These are phyloP conservation scores for Dascillus cervinus DNA, from an alignment of 2,888 invertebrate genomes.

Conservation along the genomic window DNA sequence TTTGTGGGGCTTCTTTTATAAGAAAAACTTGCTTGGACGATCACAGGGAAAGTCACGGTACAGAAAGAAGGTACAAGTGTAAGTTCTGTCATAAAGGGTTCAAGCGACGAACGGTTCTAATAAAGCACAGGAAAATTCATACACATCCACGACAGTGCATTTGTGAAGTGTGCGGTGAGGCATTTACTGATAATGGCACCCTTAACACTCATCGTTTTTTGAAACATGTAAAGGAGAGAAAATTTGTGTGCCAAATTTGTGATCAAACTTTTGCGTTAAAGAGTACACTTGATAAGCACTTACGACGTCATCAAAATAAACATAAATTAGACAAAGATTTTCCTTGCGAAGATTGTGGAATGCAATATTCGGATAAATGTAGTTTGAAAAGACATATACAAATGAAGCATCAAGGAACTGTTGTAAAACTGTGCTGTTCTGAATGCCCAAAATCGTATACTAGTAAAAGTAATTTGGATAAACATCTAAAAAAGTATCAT, in stretches of 20 bases:
- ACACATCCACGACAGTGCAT: constrained; percentile 25
- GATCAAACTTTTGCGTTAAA: constrained; percentile 27
- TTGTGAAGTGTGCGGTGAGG: constrained; percentile 28
- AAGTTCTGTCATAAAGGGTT: constrained; percentile 27
- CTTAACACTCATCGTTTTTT: constrained; percentile 27
- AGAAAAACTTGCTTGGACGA: constrained; percentile 19
- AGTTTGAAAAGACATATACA: constrained; percentile 24
- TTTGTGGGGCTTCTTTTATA: constrained; percentile 16
- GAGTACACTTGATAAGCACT: constrained; percentile 28
- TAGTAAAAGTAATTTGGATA: constrained; percentile 20
- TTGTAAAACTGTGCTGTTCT: constrained; percentile 14
- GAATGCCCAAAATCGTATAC: constrained; percentile 22
- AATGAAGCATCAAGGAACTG: constrained; percentile 20
- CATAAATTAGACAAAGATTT: constrained; percentile 21
- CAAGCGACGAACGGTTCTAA: constrained; percentile 25
- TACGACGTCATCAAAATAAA: constrained; percentile 21
- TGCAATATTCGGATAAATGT: constrained; percentile 25
- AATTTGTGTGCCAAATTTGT: constrained; percentile 27
- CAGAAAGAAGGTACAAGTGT: constrained; percentile 23
- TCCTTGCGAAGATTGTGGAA: constrained; percentile 19
- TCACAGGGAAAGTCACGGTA: constrained; percentile 22
- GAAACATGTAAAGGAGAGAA: constrained; percentile 24
- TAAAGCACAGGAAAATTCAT: constrained; percentile 26
- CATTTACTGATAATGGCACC: constrained; percentile 27
- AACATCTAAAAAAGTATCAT: constrained; percentile 20